A percentile compares a stretch with the other conserved stretches of the same genome.
phyloP scores from a whole-genome alignment of 2,888 invertebrate genomes.

The Leptarthrus brevirostris region DNA sequence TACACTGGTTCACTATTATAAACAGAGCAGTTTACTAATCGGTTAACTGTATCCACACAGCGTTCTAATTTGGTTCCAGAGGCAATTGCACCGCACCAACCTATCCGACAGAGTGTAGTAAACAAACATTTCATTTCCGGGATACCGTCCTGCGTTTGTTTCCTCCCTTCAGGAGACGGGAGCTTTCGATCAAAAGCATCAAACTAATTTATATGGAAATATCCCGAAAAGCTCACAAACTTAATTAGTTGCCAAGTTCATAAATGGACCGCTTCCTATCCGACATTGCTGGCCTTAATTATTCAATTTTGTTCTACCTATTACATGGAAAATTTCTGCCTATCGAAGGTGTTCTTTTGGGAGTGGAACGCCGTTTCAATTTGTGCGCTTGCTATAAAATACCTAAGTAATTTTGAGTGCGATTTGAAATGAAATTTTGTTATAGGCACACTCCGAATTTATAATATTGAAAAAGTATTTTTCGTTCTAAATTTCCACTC shows the following conservation, averaged over 20 bases:
- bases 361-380: too few species aligned
- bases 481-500: too few species aligned
- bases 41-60: conserved; percentile 19
- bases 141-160: not conserved
- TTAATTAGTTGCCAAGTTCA: conserved; percentile 36
- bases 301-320: conserved; percentile 33
- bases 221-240: conserved; percentile 12
- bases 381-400: too few species aligned
- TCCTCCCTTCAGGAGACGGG: not conserved
- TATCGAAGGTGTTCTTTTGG: too few species aligned
- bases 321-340: conserved; percentile 4
- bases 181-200: conserved; percentile 19
- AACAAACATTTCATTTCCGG: conserved; percentile 2
- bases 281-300: conserved; percentile 7
- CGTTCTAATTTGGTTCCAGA: conserved; percentile 16
- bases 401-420: too few species aligned
- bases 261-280: conserved; percentile 4
- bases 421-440: too few species aligned
- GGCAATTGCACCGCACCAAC: conserved; percentile 24
- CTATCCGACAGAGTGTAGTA: not conserved
- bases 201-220: conserved; percentile 39
- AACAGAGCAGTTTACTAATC: conserved; percentile 32
- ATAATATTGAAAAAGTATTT: too few species aligned
- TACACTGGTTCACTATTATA: conserved; percentile 8
- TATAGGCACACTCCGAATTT: too few species aligned